phyloP scores from a whole-genome alignment of 2,797 vertebrate genomes.

The Danio tinwini region DNA sequence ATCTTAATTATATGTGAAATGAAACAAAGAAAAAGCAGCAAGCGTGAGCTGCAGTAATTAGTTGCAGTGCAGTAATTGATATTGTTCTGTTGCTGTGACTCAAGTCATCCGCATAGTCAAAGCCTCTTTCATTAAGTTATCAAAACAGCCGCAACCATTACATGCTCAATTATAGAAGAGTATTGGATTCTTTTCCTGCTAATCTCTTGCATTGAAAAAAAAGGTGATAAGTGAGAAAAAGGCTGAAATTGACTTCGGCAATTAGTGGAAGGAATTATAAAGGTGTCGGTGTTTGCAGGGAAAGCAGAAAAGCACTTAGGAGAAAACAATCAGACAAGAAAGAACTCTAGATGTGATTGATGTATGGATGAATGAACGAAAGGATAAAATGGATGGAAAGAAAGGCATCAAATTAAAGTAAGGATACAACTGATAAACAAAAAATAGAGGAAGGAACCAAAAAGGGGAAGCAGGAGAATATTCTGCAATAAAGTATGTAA shows the following conservation, averaged over 20 bases:
- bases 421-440: too few species aligned
- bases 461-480: too few species aligned
- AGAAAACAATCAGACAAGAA: slow-evolving; percentile 35
- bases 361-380: background rate
- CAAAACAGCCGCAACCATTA: slow-evolving; percentile 60
- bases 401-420: background rate
- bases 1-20: slow-evolving; percentile 61
- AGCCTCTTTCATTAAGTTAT: slow-evolving; percentile 66
- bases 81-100: slow-evolving; percentile 59
- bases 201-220: slow-evolving; percentile 61
- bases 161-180: slow-evolving; percentile 63
- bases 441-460: too few species aligned
- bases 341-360: background rate
- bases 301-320: slow-evolving; percentile 39
- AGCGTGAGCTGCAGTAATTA: slow-evolving; percentile 58
- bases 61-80: slow-evolving; percentile 59
- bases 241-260: slow-evolving; percentile 61
- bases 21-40: slow-evolving; percentile 53
- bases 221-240: slow-evolving; percentile 59
- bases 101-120: slow-evolving; percentile 51
- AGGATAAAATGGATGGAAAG: too few species aligned
- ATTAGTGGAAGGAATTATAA: slow-evolving; percentile 59
- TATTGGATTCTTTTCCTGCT: slow-evolving; percentile 55
- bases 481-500: too few species aligned
- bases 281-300: slow-evolving; percentile 44